Conservation (phyloP, 2,797 vertebrate species). For the Anomalospiza imberbis region DNA sequence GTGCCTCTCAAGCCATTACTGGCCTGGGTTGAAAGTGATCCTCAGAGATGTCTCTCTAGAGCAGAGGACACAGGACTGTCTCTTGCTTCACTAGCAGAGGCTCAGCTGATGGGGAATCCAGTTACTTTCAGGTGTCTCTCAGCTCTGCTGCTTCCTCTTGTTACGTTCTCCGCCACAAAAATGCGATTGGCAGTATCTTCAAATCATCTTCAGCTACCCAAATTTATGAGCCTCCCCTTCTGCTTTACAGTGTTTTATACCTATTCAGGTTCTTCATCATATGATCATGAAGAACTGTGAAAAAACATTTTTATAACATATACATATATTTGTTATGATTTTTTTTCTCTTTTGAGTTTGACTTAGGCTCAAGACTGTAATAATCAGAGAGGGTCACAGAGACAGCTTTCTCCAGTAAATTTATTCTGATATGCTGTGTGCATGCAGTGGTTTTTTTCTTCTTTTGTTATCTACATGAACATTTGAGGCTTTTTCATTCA, state of each 20-base stretch:
- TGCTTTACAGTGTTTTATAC: not conserved
- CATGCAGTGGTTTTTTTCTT: not conserved
- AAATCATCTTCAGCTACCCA: not conserved
- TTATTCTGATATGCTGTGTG: not conserved
- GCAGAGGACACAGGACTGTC: not conserved
- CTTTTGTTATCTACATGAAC: not conserved
- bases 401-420: not conserved
- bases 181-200: not conserved
- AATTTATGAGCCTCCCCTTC: not conserved
- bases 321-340: not conserved
- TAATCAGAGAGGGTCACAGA: not conserved
- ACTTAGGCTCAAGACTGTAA: not conserved
- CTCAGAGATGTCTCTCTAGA: not conserved
- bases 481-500: not conserved
- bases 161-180: not conserved
- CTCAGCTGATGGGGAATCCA: not conserved
- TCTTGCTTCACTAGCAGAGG: not conserved
- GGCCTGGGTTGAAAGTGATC: not conserved
- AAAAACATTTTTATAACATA: not conserved
- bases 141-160: not conserved
- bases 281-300: not conserved
- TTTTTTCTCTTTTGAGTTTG: not conserved
- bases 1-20: not conserved
- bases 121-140: not conserved
- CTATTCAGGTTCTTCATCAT: not conserved